Conservation (phyloP, 2,113 vertebrate genomes). For the Chloropsis cyanopogon region DNA sequence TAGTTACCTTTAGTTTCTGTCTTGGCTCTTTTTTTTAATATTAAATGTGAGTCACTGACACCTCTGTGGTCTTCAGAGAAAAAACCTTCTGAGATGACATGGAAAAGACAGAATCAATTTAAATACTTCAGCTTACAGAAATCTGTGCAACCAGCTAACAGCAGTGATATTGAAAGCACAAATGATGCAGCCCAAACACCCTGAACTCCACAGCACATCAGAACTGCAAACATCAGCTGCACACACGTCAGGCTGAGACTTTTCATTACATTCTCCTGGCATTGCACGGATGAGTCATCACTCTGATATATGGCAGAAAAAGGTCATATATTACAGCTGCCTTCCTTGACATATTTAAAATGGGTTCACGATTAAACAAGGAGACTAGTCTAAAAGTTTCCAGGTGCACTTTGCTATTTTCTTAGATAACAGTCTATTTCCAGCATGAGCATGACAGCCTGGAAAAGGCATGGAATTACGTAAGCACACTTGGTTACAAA, state of each 20-base stretch:
- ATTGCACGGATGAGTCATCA: neutral
- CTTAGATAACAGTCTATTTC: constrained; percentile 36
- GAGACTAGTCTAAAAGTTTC: constrained; percentile 48
- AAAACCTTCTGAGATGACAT: neutral
- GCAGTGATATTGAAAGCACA: neutral
- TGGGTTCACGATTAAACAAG: constrained; percentile 19
- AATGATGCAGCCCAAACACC: neutral
- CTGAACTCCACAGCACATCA: neutral
- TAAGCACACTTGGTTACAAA: neutral
- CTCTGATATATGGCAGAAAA: constrained; percentile 18
- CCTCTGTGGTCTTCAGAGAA: neutral
- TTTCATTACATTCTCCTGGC: constrained; percentile 16
- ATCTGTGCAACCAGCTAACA: neutral
- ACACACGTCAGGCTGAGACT: neutral
- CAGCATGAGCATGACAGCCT: neutral
- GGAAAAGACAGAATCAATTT: neutral
- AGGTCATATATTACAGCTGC: constrained; percentile 49
- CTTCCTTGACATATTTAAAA: constrained; percentile 13
- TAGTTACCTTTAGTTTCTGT: neutral
- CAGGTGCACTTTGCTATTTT: constrained; percentile 51
- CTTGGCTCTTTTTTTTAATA: neutral
- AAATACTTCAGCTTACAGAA: neutral
- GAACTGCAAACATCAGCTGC: neutral
- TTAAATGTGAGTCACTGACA: neutral
- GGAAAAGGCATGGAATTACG: neutral